These are phyloP conservation scores for Apodemia hepburni DNA, from an alignment of 2,888 invertebrate species.

Conservation along the genomic window DNA sequence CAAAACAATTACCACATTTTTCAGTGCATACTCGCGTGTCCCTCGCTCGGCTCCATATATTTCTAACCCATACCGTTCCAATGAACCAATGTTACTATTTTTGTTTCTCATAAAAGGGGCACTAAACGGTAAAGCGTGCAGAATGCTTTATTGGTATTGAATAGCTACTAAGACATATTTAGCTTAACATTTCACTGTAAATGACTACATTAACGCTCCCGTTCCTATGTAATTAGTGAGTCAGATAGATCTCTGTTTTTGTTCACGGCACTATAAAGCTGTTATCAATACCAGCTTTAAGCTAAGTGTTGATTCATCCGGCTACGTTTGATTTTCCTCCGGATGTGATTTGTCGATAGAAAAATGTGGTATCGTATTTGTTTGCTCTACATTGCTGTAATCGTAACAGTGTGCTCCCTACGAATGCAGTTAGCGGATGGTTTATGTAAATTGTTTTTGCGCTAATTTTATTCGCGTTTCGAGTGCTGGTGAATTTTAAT, in stretches of 20 bases:
- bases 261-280: constrained; percentile 43
- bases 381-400: constrained; percentile 57
- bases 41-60: constrained; percentile 26
- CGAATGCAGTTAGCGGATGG: constrained; percentile 51
- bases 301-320: constrained; percentile 60
- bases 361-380: constrained; percentile 72
- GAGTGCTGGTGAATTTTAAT: constrained; percentile 23
- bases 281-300: constrained; percentile 54
- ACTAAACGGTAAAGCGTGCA: constrained; percentile 39
- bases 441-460: constrained; percentile 35
- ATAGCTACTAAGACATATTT: constrained; percentile 26
- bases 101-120: constrained; percentile 36
- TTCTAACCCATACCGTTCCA: constrained; percentile 37
- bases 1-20: constrained; percentile 18
- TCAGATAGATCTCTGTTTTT: constrained; percentile 37
- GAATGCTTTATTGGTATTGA: constrained; percentile 33
- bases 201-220: constrained; percentile 23
- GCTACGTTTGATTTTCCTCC: constrained; percentile 57
- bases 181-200: constrained; percentile 26
- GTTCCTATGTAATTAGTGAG: constrained; percentile 28
- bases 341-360: constrained; percentile 78
- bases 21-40: constrained; percentile 26
- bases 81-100: constrained; percentile 45
- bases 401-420: constrained; percentile 69
- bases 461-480: constrained; percentile 25